Base-by-base conservation (phyloP, 2,113 vertebrate species). In the Psittacula cyanocephala region DNA sequence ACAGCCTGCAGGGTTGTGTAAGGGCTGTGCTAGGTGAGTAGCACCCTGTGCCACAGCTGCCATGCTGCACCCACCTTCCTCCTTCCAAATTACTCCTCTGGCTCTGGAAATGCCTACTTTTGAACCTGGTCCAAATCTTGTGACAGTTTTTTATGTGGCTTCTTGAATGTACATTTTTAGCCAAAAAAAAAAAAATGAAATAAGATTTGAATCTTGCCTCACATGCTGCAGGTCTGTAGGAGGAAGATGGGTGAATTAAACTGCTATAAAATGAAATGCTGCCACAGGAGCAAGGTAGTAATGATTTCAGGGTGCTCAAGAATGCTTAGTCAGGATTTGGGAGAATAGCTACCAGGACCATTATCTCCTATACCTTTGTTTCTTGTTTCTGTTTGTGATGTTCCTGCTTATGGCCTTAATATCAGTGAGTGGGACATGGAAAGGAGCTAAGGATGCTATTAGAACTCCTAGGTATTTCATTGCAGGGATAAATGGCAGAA, bases 181-280 rank as follows among this genome's bases (percentile, higher is more conserved):
- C 31, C 60, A n/a, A 65, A 72, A 47, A 91, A 91, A 60, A 91
- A 60, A 31, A 3, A 22, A 35, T 80, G 72, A 84, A 86, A 68
- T 68, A 83, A 44, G 35, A 55, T 83, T 74, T 90, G 71, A 57
- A 12, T 63, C 43, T 91, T 90, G 79, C 64, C 29, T 90, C 71
- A 63, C 2, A 3, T 83, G 79, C 60, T 85, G 20, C 5, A 13
- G 37, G 62, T 84, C 67, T 62, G 81, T 68, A 68, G 91, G 81
- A 76, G 41, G 63, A 88, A 52, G 81, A 64, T 68, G 27, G 23
- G 39, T 91, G 39, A 96, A 88, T 86, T 83, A 86, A 91, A 69
- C 49, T 67, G 63, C n/a, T 74, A 33, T 53, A 59, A 89, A 93
- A 88, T 28, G n/a, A 83, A 17, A 37, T 92, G 74, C 46, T 91